Conservation (phyloP, 2,888 invertebrate species). For the Calameuta idolon region DNA sequence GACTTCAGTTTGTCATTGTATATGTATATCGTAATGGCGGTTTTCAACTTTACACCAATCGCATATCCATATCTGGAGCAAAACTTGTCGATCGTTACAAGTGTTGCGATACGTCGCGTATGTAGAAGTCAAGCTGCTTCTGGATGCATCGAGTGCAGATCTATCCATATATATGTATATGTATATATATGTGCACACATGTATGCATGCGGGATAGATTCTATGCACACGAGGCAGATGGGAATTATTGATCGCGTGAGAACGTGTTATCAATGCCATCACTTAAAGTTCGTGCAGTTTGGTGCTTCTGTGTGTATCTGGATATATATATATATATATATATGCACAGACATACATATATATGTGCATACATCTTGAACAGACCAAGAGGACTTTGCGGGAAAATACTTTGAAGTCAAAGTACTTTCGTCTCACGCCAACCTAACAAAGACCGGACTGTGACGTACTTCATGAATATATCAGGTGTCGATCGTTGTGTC, state of each 20-base stretch:
- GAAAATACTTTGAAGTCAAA: background rate
- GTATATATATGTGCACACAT: slow-evolving; percentile 11
- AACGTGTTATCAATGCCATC: background rate
- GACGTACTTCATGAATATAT: background rate
- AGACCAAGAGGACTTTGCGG: background rate
- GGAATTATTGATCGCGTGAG: slow-evolving; percentile 29
- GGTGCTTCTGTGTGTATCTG: background rate
- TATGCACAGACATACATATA: slow-evolving; percentile 10
- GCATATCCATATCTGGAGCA: background rate
- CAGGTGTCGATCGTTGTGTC: background rate
- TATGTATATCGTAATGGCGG: background rate
- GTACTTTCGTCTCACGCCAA: background rate
- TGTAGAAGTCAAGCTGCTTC: background rate
- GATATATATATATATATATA: slow-evolving; percentile 10
- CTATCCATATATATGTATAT: slow-evolving; percentile 1
- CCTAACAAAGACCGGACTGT: background rate
- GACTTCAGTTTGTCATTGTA: background rate
- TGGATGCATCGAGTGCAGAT: background rate
- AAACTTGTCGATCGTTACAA: background rate
- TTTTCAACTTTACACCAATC: background rate
- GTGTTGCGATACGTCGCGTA: background rate
- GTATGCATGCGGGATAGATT: background rate
- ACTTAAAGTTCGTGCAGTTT: background rate
- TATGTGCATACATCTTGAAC: background rate
- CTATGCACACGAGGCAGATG: background rate